phyloP scores from a whole-genome alignment of 2,113 vertebrate genomes.

The Neoarius graeffei region DNA sequence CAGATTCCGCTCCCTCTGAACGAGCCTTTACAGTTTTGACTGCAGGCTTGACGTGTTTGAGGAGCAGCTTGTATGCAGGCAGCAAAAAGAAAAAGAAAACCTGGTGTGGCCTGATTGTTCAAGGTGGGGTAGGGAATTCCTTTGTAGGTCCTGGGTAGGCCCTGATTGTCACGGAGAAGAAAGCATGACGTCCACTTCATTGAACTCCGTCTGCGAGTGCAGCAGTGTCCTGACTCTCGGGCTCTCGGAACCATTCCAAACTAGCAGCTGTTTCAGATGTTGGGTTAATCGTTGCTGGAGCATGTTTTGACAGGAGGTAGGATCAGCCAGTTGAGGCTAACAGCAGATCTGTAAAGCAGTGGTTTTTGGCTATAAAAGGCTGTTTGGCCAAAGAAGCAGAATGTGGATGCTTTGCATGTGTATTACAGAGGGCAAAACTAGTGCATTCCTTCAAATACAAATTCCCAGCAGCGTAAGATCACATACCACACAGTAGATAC shows the following conservation, averaged over 20 bases:
- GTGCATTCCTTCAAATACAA: not conserved
- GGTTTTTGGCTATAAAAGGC: not conserved
- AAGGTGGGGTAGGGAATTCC: not conserved
- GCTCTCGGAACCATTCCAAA: not conserved
- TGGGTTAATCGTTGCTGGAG: conserved; percentile 6
- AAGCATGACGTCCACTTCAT: not conserved
- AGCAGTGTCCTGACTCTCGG: not conserved
- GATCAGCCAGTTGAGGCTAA: not conserved
- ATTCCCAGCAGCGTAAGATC: not conserved
- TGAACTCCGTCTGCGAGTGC: not conserved
- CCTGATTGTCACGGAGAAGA: not conserved
- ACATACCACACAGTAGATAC: not conserved
- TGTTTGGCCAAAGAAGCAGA: not conserved
- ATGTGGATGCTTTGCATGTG: not conserved
- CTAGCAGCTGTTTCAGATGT: conserved; percentile 23
- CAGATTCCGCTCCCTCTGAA: not conserved
- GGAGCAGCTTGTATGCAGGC: not conserved
- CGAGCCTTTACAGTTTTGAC: not conserved
- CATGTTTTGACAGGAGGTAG: conserved; percentile 8
- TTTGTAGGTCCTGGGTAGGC: not conserved
- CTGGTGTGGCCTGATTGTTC: not conserved
- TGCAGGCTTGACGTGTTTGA: not conserved
- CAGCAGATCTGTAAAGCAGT: not conserved
- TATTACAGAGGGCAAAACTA: not conserved
- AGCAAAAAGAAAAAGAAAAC: no score